phyloP scores from a whole-genome alignment of 2,888 invertebrate species.

The Balanococcus diminutus region DNA sequence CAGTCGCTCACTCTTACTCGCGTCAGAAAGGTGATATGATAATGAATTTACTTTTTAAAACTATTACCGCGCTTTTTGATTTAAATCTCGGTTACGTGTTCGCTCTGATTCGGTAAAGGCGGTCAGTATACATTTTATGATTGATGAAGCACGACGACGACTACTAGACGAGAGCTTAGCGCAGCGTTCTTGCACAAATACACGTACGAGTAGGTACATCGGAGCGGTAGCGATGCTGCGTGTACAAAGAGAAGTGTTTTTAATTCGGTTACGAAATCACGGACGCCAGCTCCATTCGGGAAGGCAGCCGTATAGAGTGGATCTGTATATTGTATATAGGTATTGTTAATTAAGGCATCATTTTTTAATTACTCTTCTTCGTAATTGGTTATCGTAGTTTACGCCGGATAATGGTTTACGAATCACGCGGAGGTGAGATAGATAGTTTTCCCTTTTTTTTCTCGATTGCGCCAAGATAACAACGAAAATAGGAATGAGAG shows the following conservation, averaged over 20 bases:
- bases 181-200: neutral
- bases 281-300: neutral
- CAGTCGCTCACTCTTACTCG: neutral
- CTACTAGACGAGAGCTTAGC: neutral
- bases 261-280: neutral
- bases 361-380: slow-evolving; percentile 1
- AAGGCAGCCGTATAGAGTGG: neutral
- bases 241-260: neutral
- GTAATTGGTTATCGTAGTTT: slow-evolving; percentile 32
- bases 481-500: neutral
- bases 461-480: neutral
- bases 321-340: neutral
- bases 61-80: slow-evolving; percentile 32
- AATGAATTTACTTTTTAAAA: slow-evolving; percentile 35
- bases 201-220: neutral
- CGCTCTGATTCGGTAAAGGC: slow-evolving; percentile 36
- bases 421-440: neutral
- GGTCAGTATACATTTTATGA: slow-evolving; percentile 33
- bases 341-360: neutral
- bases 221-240: neutral
- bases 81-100: slow-evolving; percentile 40
- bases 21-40: neutral
- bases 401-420: slow-evolving; percentile 9
- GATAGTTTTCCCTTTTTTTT: neutral
- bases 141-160: slow-evolving; percentile 40